phyloP scores from a whole-genome alignment of 2,113 vertebrate species.

The Petromus typicus region DNA sequence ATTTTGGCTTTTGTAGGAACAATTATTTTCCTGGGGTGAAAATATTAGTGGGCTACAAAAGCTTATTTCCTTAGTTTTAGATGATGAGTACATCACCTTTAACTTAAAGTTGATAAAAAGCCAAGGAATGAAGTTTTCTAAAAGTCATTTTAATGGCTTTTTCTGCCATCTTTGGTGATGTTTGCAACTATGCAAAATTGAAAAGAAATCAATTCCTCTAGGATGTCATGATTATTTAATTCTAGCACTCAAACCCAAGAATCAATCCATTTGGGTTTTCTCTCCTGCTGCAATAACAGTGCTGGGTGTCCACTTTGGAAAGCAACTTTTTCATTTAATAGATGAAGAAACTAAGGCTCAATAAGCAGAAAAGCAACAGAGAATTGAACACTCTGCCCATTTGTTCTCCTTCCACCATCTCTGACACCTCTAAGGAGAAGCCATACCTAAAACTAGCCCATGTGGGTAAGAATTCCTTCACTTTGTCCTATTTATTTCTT shows the following conservation, averaged over 20 bases:
- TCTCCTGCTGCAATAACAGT: not conserved
- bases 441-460: not conserved
- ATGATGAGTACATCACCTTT: constrained; percentile 40
- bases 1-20: constrained; percentile 48
- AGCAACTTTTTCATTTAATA: constrained; percentile 6
- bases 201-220: not conserved
- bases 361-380: not conserved
- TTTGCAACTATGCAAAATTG: not conserved
- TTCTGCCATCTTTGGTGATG: constrained; percentile 18
- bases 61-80: constrained; percentile 49
- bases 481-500: not conserved
- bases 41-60: constrained; percentile 52
- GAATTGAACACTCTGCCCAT: not conserved
- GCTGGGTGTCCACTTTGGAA: not conserved
- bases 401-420: not conserved
- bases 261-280: not conserved
- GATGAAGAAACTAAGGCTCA: not conserved
- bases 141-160: constrained; percentile 33
- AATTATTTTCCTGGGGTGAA: constrained; percentile 66
- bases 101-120: constrained; percentile 56
- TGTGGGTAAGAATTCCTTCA: not conserved
- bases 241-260: not conserved
- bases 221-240: constrained; percentile 42
- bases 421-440: not conserved
- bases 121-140: constrained; percentile 15